Evolutionary conservation across 64 coral and sea anemone genomes (phyloP).

Genomic region (Pocillopora damicornis): DNA sequence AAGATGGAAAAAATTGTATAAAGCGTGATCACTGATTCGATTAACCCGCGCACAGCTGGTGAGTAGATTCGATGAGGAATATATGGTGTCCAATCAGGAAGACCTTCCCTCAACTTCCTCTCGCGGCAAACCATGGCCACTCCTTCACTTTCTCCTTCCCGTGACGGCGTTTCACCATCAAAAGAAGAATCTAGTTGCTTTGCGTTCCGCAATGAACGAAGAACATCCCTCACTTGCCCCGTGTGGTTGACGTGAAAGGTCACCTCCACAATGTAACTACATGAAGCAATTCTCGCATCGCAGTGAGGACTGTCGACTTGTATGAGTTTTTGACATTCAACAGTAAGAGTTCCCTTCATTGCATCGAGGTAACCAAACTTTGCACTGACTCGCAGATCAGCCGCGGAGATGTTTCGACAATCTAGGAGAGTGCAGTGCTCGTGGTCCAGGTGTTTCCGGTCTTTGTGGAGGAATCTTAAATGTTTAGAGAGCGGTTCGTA

Average conservation of each 20-base stretch:
- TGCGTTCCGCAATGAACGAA: slow-evolving; percentile 75
- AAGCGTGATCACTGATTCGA: slow-evolving; percentile 69
- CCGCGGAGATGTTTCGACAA: slow-evolving; percentile 71
- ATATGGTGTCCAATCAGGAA: slow-evolving; percentile 90
- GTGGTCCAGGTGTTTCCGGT: slow-evolving; percentile 64
- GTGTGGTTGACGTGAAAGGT: slow-evolving; percentile 94
- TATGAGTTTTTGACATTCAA: slow-evolving; percentile 60
- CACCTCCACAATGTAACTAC: slow-evolving; percentile 42
- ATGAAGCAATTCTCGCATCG: neutral
- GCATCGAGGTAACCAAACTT: slow-evolving; percentile 94
- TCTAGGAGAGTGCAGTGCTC: slow-evolving; percentile 47
- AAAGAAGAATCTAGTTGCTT: slow-evolving; percentile 35
- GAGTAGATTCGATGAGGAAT: slow-evolving; percentile 85
- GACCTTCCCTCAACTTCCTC: slow-evolving; percentile 69
- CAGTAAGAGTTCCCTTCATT: slow-evolving; percentile 69
- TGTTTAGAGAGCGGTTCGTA: slow-evolving; percentile 55
- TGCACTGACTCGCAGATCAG: slow-evolving; percentile 79
- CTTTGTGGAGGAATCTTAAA: slow-evolving; percentile 61
- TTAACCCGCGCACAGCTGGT: slow-evolving; percentile 54
- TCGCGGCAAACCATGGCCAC: neutral
- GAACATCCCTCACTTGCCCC: slow-evolving; percentile 77
- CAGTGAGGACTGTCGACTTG: neutral
- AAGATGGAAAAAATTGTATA: slow-evolving; percentile 90
- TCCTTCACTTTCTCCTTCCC: neutral
- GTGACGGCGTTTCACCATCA: neutral